These are phyloP conservation scores for Chirona hameri DNA, from an alignment of 2,888 invertebrate species.

Conservation along the genomic window DNA sequence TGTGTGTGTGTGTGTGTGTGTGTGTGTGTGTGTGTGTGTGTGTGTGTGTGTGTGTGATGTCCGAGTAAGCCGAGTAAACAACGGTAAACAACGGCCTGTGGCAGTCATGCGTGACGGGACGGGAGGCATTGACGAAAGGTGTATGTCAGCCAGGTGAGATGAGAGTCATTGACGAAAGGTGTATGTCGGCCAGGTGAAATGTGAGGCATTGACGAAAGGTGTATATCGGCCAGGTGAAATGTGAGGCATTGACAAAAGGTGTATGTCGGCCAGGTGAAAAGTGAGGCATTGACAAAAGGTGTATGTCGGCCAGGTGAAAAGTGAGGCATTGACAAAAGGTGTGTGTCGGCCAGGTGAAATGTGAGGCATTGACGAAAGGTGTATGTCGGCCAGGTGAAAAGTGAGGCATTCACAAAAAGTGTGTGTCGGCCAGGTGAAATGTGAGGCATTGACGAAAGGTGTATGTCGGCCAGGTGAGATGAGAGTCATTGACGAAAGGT, in stretches of 20 bases:
- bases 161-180: slow-evolving; percentile 33
- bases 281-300: slow-evolving; percentile 41
- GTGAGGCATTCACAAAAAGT: slow-evolving; percentile 41
- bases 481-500: slow-evolving; percentile 33
- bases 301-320: slow-evolving; percentile 45
- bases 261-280: slow-evolving; percentile 45
- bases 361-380: slow-evolving; percentile 41
- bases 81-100: no score
- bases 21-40: no score
- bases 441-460: slow-evolving; percentile 41
- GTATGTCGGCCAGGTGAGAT: slow-evolving; percentile 45
- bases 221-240: slow-evolving; percentile 45
- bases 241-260: slow-evolving; percentile 41
- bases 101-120: no score
- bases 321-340: slow-evolving; percentile 41
- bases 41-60: no score
- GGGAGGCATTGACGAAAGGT: no score
- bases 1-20: no score
- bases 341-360: slow-evolving; percentile 45
- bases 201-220: slow-evolving; percentile 41
- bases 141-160: slow-evolving; percentile 45
- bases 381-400: slow-evolving; percentile 45
- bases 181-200: slow-evolving; percentile 45
- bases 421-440: slow-evolving; percentile 45
- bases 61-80: no score